Conservation (phyloP, 2,797 vertebrate genomes). For the Crocidura indochinensis region DNA sequence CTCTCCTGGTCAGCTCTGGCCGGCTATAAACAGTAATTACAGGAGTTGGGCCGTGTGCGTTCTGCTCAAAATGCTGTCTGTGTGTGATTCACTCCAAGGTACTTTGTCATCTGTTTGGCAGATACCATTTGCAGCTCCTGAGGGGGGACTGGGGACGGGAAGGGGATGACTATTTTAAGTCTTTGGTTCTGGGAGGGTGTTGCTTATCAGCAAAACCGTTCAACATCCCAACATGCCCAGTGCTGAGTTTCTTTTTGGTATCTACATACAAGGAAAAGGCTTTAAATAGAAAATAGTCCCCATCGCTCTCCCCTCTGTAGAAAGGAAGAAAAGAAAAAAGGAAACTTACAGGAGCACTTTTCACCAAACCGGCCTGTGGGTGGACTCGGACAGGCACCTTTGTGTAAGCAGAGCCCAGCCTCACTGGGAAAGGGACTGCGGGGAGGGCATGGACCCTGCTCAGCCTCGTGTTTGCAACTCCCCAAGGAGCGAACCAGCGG, state of each 20-base stretch:
- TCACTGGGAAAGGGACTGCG: background rate
- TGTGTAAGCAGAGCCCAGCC: background rate
- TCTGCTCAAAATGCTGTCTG: conserved; percentile 86
- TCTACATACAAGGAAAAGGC: conserved; percentile 76
- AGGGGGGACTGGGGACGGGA: conserved; percentile 72
- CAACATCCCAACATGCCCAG: conserved; percentile 83
- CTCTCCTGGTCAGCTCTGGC: conserved; percentile 75
- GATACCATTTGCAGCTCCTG: conserved; percentile 92
- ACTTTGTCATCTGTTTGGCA: conserved; percentile 95
- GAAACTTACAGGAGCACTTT: conserved; percentile 81
- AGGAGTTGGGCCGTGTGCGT: conserved; percentile 76
- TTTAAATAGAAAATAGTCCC: conserved; percentile 51
- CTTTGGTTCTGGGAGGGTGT: conserved; percentile 78
- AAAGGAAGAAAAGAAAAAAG: background rate
- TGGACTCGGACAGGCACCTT: conserved; percentile 82
- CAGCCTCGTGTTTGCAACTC: background rate
- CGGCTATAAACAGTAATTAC: conserved; percentile 83
- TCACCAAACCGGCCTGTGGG: conserved; percentile 70
- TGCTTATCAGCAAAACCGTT: conserved; percentile 77
- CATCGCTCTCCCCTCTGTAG: conserved; percentile 8
- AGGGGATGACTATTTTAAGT: conserved; percentile 78
- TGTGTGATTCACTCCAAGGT: conserved; percentile 91
- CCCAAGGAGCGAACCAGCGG: background rate
- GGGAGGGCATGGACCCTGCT: too few species aligned
- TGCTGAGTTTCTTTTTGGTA: conserved; percentile 51